Evolutionary conservation across 2,888 invertebrate species (phyloP).

Genomic region (Resseliella maxima): DNA sequence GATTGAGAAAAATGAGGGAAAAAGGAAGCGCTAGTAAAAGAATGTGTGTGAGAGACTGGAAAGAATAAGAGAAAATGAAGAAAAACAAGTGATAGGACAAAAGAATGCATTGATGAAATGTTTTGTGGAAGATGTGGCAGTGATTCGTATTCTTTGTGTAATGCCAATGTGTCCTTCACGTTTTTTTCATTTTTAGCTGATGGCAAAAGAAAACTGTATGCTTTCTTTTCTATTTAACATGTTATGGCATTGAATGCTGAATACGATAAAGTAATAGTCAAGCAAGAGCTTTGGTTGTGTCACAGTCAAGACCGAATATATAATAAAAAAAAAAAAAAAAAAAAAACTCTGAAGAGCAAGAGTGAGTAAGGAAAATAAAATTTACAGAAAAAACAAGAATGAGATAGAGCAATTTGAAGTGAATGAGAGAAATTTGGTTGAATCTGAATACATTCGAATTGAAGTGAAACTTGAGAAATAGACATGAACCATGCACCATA

Average conservation of each 20-base stretch:
- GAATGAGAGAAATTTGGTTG: not conserved
- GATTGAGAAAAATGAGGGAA: too few species aligned
- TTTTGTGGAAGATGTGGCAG: not conserved
- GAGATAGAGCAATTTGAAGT: too few species aligned
- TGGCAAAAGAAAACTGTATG: not conserved
- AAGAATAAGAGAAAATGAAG: not conserved
- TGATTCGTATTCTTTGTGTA: slow-evolving; percentile 9
- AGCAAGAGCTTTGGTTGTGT: not conserved
- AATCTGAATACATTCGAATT: not conserved
- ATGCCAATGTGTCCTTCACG: slow-evolving; percentile 45
- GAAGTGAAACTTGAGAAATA: not conserved
- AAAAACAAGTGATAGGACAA: not conserved
- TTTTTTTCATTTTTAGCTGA: not conserved
- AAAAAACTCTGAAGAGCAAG: not conserved
- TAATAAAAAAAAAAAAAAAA: not conserved
- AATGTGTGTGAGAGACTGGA: not conserved
- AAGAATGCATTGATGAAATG: slow-evolving; percentile 34
- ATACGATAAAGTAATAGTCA: slow-evolving; percentile 19
- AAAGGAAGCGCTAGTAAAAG: not conserved
- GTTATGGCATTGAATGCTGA: not conserved
- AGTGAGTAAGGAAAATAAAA: not conserved
- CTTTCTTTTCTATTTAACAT: slow-evolving; percentile 23
- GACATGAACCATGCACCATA: not conserved
- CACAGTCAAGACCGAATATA: not conserved
- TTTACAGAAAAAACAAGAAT: not conserved